Evolutionary conservation across 2,113 vertebrate genomes (phyloP).

Genomic region (Cromileptes altivelis): DNA sequence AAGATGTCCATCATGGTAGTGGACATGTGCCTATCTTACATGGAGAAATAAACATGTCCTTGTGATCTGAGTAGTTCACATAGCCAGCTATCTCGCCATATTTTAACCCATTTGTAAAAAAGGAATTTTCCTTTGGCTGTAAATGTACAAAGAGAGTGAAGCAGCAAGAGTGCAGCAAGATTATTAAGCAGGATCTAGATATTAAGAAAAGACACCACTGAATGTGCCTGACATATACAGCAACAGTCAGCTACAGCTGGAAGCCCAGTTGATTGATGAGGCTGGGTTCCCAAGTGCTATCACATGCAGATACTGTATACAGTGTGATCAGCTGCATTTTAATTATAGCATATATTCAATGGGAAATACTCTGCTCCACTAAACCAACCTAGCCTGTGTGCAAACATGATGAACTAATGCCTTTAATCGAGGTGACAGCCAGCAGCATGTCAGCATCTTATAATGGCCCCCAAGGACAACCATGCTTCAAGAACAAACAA

Average conservation of each 20-base stretch:
- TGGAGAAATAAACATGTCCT: slow-evolving; percentile 3
- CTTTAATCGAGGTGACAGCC: slow-evolving; percentile 55
- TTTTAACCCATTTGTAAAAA: neutral
- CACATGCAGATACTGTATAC: neutral
- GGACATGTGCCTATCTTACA: neutral
- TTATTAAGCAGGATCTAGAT: neutral
- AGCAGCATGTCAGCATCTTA: slow-evolving; percentile 44
- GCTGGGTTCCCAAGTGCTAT: neutral
- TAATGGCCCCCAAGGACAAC: slow-evolving; percentile 19
- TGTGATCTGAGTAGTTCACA: neutral
- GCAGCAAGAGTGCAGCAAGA: neutral
- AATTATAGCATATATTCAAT: neutral
- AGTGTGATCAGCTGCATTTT: slow-evolving; percentile 27
- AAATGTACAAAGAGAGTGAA: slow-evolving; percentile 2
- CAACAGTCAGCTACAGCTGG: neutral
- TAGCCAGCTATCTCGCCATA: neutral
- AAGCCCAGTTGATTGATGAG: slow-evolving; percentile 16
- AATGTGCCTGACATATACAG: neutral
- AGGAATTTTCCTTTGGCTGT: neutral
- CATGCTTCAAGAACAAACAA: slow-evolving; percentile 30
- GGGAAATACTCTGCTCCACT: slow-evolving; percentile 19
- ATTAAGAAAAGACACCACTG: neutral
- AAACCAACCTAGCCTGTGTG: slow-evolving; percentile 28
- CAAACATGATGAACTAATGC: slow-evolving; percentile 47
- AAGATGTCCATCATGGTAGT: neutral